phyloP scores from a whole-genome alignment of 2,797 vertebrate genomes.

The Cyprinella venusta region DNA sequence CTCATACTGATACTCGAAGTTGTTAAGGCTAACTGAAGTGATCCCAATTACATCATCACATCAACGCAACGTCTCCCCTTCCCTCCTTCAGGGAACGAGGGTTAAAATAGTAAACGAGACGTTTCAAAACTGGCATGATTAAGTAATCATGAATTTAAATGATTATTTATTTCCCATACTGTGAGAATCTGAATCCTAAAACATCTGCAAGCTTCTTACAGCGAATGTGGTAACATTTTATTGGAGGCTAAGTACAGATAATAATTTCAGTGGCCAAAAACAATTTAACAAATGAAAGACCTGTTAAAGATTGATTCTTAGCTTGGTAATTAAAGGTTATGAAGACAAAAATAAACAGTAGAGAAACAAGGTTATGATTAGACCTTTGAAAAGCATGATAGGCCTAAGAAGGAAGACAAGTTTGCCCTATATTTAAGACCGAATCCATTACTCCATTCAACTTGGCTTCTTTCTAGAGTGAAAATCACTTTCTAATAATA shows the following conservation, averaged over 20 bases:
- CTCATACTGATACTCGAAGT: too few relatives aligned
- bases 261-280: conserved; percentile 73
- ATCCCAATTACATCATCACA: too few relatives aligned
- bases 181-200: background rate
- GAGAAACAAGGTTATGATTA: conserved; percentile 73
- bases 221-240: conserved; percentile 72
- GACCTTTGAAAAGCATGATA: conserved; percentile 70
- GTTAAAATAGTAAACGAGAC: too few relatives aligned
- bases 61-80: too few relatives aligned
- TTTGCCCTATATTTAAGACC: conserved; percentile 58
- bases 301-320: conserved; percentile 72
- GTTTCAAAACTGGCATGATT: background rate
- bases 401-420: conserved; percentile 57
- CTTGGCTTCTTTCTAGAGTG: conserved; percentile 34
- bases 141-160: background rate
- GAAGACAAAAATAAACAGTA: conserved; percentile 72
- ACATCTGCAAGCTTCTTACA: conserved; percentile 11
- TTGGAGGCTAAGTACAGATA: conserved; percentile 72
- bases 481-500: conserved; percentile 49
- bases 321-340: conserved; percentile 77
- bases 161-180: background rate
- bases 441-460: conserved; percentile 54
- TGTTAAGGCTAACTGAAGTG: too few relatives aligned
- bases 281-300: conserved; percentile 77
- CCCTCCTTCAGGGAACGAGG: too few relatives aligned